Base-by-base conservation (phyloP, 2,888 invertebrate species). In the Drosophila rubida region DNA sequence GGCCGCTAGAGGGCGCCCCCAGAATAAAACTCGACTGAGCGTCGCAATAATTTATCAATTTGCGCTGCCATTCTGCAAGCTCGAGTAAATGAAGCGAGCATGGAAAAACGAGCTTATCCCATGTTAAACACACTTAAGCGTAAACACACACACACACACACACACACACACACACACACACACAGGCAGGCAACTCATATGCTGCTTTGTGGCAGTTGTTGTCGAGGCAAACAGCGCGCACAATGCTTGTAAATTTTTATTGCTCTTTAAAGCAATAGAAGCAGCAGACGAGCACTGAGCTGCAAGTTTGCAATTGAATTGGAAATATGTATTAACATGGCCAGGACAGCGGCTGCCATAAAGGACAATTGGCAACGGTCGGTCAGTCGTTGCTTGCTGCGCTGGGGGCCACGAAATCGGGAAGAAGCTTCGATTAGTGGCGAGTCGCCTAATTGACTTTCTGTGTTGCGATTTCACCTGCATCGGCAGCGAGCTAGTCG, bases 21-120 rank as follows among this genome's bases (percentile, higher is more conserved):
- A 6, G 14, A 13, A 22, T 22, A 41, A 13, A 35, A 23, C 11
- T 30, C 25, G 19, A 16, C 14, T 37, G 37, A 19, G 30, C 14
- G 32, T 45, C 48, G 61, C 69, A 70, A 86, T 83, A 87, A 88
- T 88, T 84, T 84, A 88, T 88, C 88, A 84, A 88, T 88, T 88
- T 83, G 70, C 22, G 41, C 53, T 63, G 25, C 25, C 25, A 6
- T 25, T 25, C 25, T 46, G 45, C 48, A 57, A 72, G 78, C 44
- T 30, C 69, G 32, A 62, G 74, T 74, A 80, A 88, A 84, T 88
- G 83, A 88, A 73, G 78, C 70, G 61, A 65, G 67, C 67, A 69
- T 55, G 77, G 60, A 63, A 63, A 71, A 64, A 70, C 69, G 70
- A 70, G 80, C 80, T 86, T 75, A 88, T 83, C 87, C 81, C 69